Evolutionary conservation across 2,888 invertebrate species (phyloP), one percentile per base, ranked within the genome.

Genomic region (Biston stratarius): DNA sequence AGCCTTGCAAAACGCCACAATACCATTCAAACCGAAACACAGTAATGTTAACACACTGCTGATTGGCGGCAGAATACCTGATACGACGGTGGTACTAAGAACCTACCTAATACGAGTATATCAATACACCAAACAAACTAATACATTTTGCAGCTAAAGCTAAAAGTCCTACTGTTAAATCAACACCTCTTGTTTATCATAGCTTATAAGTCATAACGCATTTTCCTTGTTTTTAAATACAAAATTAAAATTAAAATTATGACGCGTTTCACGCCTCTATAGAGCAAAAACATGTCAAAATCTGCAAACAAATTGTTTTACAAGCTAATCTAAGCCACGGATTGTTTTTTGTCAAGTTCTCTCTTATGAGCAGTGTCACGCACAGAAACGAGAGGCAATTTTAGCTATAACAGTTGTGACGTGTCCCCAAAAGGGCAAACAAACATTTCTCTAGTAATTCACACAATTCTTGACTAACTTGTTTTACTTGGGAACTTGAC

Each of bases 391-490:
- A 42, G 24, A 44, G 33, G 12, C 10, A 47, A 15, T 5, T 47
- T 24, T 15, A 6, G 15, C 15, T 14, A 10, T 11, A 14, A 33
- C 14, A 36, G n/a, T 8, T 11, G 0, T 44, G n/a, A 42, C 44
- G 42, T 24, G 40, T 34, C 44, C n/a, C 12, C 11, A 24, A 48
- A 8, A 34, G 5, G 11, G 11, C 11, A 53, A 12, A 64, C 40
- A 47, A 65, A 59, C 61, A 65, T 69, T 65, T 65, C 69, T 59
- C 61, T 64, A 61, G 42, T 64, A 64, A 69, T 59, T 64, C 48
- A 51, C 61, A 69, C 69, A 42, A 60, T 24, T 44, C 48, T 53
- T 53, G 40, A 40, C 40, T 64, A 57, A 51, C 51, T 51, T 56
- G 49, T 34, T 15, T 49, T 67, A 58, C 61, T 51, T 51, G 61